Evolutionary conservation across 1,140 invertebrate species (phyloP), one percentile per base, ranked within the genome.

Genomic region (Drosophila subobscura): DNA sequence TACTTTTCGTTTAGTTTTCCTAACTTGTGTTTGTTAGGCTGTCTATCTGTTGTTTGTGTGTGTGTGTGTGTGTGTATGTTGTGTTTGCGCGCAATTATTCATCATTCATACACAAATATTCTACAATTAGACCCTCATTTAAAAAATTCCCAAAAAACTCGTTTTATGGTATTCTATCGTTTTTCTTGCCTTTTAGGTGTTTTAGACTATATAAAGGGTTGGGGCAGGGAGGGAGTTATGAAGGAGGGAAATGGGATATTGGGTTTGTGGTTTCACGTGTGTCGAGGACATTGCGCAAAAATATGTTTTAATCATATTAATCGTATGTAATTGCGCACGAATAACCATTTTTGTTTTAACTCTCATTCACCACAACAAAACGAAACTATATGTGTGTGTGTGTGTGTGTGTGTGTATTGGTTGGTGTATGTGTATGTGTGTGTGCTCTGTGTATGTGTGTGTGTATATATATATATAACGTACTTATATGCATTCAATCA

Each of bases 401-500:
- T 51, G 40, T 58, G 52, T 68, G 64, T 63, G 52, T 68, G 64
- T 63, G 12, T 51, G 40, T 58, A 29, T 73, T 49, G 57, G 47
- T 70, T 37, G 64, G 41, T 76, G 55, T 63, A 60, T 50, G 42
- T 60, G 44, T 66, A 60, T 71, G 55, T 56, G 23, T 56, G 42
- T 64, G 56, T 72, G 29, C 40, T 58, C 50, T 37, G 10, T 10
- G 54, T 79, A 54, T 79, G 70, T 77, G 58, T 72, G 64, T 71
- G 49, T 74, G 57, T 77, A 57, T 83, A 68, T 88, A 88, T 86
- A 83, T 83, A 88, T 86, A 86, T 86, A 86, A 86, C 81, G 64
- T 85, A 86, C 68, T 86, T 68, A 86, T 86, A 86, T 85, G 83
- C 81, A 86, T 88, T 86, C 81, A 86, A 86, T 86, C 81, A 88